phyloP scores from a whole-genome alignment of 2,888 invertebrate species.

The Drosophila kuntzei region DNA sequence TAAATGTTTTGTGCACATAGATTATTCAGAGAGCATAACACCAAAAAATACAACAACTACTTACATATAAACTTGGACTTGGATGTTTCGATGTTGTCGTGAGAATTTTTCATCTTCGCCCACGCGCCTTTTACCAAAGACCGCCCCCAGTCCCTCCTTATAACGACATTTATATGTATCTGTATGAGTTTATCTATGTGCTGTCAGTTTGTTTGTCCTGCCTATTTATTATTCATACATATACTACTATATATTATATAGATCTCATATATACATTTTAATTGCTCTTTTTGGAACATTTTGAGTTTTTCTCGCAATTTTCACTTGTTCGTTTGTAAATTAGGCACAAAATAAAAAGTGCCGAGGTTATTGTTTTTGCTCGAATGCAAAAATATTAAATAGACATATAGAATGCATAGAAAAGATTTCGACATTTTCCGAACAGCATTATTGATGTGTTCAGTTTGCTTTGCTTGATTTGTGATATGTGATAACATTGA shows the following conservation, averaged over 20 bases:
- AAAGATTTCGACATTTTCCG: conserved; percentile 31
- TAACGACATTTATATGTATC: conserved; percentile 28
- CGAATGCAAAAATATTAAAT: conserved; percentile 52
- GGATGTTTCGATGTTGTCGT: conserved; percentile 55
- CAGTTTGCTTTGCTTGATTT: conserved; percentile 40
- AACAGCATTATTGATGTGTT: conserved; percentile 60
- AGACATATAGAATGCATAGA: conserved; percentile 31
- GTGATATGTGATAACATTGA: conserved; percentile 43
- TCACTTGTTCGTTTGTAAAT: conserved; percentile 50
- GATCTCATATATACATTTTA: conserved; percentile 52
- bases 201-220: conserved; percentile 62
- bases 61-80: conserved; percentile 77
- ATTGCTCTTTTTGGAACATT: conserved; percentile 70
- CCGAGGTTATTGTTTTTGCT: conserved; percentile 69
- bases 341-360: conserved; percentile 50
- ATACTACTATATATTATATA: conserved; percentile 13
- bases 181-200: conserved; percentile 36
- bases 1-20: conserved; percentile 74
- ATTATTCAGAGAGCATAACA: conserved; percentile 71
- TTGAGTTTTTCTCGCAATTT: conserved; percentile 44
- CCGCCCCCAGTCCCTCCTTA: conserved; percentile 24
- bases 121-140: conserved; percentile 61
- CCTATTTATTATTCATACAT: conserved; percentile 40
- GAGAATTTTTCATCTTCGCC: conserved; percentile 63
- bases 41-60: conserved; percentile 48